Percentiles rank a stretch among this genome's conserved stretches.
Conservation (phyloP, 2,888 invertebrate genomes). For the Amphipoea oculea region DNA sequence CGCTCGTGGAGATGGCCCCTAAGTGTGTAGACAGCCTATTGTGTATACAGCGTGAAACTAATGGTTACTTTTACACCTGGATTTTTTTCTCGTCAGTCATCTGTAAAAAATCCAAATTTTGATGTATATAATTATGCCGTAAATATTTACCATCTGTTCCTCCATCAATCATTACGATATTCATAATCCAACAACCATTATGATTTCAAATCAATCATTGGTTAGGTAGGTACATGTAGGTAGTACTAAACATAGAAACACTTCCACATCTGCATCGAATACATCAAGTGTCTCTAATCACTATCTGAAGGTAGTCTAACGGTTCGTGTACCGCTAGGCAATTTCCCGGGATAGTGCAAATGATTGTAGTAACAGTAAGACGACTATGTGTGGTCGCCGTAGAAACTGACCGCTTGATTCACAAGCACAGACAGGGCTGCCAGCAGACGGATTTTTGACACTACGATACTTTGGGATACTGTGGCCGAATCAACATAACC, state of each 20-base stretch:
- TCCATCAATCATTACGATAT: slow-evolving; percentile 4
- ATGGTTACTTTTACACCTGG: background rate
- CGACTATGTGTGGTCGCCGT: slow-evolving; percentile 33
- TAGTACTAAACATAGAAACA: slow-evolving; percentile 15
- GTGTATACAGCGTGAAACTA: background rate
- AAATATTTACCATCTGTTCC: slow-evolving; percentile 8
- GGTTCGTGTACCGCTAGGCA: slow-evolving; percentile 63
- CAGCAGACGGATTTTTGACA: background rate
- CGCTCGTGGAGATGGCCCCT: too few species aligned
- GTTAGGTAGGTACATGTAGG: background rate
- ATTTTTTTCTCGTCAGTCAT: background rate
- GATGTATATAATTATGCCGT: background rate
- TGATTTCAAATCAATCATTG: slow-evolving; percentile 44
- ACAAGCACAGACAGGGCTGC: slow-evolving; percentile 7
- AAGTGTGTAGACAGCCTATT: background rate
- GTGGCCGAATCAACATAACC: background rate
- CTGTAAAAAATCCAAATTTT: background rate
- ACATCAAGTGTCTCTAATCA: slow-evolving; percentile 58
- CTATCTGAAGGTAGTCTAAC: slow-evolving; percentile 50
- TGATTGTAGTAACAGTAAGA: slow-evolving; percentile 33
- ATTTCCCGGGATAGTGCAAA: slow-evolving; percentile 60
- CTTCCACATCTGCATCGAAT: slow-evolving; percentile 47
- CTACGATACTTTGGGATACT: background rate
- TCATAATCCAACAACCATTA: slow-evolving; percentile 30
- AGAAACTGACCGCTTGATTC: slow-evolving; percentile 44